A percentile compares a stretch with the other conserved stretches of the same genome.
These are phyloP conservation scores for Syngnathus floridae DNA, from an alignment of 2,113 vertebrate genomes.

Conservation along the genomic window DNA sequence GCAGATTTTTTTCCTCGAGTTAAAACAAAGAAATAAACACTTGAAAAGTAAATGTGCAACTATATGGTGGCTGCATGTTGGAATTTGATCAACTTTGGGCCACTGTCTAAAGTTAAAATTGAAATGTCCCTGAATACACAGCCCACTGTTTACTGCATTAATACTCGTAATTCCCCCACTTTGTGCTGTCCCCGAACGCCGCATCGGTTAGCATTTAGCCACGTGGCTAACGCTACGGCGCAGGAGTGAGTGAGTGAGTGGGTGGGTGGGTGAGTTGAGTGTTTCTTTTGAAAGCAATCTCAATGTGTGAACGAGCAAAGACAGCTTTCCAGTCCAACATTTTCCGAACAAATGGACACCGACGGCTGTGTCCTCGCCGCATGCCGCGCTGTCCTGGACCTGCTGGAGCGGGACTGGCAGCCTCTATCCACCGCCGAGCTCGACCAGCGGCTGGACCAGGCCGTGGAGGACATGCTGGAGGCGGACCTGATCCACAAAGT, in stretches of 20 bases:
- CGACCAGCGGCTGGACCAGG: slow-evolving; percentile 67
- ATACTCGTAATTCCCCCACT: background rate
- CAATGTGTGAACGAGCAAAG: background rate
- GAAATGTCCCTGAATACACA: background rate
- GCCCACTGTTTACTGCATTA: background rate
- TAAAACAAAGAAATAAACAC: slow-evolving; percentile 21
- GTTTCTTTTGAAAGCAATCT: background rate
- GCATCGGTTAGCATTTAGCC: slow-evolving; percentile 1
- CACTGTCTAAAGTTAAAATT: slow-evolving; percentile 27
- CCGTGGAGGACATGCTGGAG: slow-evolving; percentile 66
- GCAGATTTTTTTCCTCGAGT: slow-evolving; percentile 12
- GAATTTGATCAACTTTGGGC: slow-evolving; percentile 1
- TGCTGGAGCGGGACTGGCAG: slow-evolving; percentile 69
- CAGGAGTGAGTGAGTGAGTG: too few relatives aligned
- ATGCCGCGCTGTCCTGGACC: slow-evolving; percentile 59
- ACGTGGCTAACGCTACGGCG: background rate
- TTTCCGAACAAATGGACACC: slow-evolving; percentile 20
- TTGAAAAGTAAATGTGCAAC: slow-evolving; percentile 7
- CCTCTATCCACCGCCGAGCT: slow-evolving; percentile 63
- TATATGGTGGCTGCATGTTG: slow-evolving; percentile 6
- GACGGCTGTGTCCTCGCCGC: slow-evolving; percentile 42
- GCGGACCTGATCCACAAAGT: slow-evolving; percentile 49
- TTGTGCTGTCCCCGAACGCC: background rate
- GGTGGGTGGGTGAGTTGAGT: too few relatives aligned
- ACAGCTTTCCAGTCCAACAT: too few relatives aligned